Conservation (phyloP, 1,140 invertebrate species). For the Ceratina australensis region DNA sequence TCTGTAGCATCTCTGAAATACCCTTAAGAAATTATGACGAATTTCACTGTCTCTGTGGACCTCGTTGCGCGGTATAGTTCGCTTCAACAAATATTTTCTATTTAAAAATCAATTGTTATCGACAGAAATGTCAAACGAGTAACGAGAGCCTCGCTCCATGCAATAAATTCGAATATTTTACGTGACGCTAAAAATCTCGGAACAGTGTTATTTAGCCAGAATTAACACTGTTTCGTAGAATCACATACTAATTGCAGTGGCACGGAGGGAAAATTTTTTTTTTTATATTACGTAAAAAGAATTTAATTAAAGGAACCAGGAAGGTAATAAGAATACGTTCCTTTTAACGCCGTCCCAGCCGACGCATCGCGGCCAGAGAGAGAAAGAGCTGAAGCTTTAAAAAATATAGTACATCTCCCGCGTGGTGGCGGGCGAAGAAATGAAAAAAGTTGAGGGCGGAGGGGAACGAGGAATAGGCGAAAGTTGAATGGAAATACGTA, state of each 20-base stretch:
- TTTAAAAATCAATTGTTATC: neutral
- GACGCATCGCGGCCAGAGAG: neutral
- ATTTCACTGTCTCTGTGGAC: neutral
- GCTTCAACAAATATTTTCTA: neutral
- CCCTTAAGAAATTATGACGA: neutral
- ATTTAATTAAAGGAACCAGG: neutral
- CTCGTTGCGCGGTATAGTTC: neutral
- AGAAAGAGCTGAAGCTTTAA: neutral
- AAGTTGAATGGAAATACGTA: slow-evolving; percentile 25
- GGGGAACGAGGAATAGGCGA: neutral
- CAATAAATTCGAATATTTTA: neutral
- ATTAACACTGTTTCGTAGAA: neutral
- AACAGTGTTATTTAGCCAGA: neutral
- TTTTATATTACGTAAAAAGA: neutral
- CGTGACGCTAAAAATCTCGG: neutral
- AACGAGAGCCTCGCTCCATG: neutral
- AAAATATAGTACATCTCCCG: neutral
- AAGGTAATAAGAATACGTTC: neutral
- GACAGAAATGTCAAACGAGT: neutral
- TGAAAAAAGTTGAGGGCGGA: neutral
- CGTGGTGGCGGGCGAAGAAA: neutral
- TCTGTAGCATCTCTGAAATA: neutral
- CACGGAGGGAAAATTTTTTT: neutral
- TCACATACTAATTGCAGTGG: neutral
- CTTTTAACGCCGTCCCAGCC: neutral